Percentiles rank a stretch among this genome's conserved stretches.
Evolutionary conservation across 2,113 vertebrate genomes (phyloP).

Genomic region (Lonchura striata): DNA sequence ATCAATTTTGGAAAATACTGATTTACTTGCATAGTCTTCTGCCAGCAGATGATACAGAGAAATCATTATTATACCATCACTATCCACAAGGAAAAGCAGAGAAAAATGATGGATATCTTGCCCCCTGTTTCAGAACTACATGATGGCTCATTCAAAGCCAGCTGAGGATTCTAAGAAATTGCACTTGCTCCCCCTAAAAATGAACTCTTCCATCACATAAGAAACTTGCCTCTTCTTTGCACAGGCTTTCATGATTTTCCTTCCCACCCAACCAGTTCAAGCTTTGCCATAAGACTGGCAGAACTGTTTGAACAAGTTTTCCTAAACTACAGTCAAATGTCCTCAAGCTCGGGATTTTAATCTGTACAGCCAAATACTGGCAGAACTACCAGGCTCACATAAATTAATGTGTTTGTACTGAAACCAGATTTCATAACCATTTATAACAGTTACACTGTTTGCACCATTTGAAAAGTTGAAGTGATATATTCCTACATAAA

Average conservation of each 20-base stretch:
- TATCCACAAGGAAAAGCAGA: not conserved
- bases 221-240: not conserved
- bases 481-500: not conserved
- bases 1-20: not conserved
- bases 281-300: not conserved
- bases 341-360: not conserved
- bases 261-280: not conserved
- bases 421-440: not conserved
- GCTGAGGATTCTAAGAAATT: not conserved
- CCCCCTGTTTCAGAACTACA: not conserved
- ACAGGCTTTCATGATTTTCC: not conserved
- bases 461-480: not conserved
- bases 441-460: not conserved
- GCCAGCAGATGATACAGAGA: not conserved
- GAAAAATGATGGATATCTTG: not conserved
- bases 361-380: not conserved
- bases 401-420: not conserved
- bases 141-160: not conserved
- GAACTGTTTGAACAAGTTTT: not conserved
- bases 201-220: fast-evolving
- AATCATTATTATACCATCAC: not conserved
- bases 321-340: not conserved
- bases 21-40: not conserved
- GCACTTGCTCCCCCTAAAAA: not conserved
- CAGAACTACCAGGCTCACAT: not conserved